Evolutionary conservation across 64 coral and sea anemone genomes (phyloP), one percentile per base, ranked within the genome.

Genomic region (Catalaphyllia jardinei): DNA sequence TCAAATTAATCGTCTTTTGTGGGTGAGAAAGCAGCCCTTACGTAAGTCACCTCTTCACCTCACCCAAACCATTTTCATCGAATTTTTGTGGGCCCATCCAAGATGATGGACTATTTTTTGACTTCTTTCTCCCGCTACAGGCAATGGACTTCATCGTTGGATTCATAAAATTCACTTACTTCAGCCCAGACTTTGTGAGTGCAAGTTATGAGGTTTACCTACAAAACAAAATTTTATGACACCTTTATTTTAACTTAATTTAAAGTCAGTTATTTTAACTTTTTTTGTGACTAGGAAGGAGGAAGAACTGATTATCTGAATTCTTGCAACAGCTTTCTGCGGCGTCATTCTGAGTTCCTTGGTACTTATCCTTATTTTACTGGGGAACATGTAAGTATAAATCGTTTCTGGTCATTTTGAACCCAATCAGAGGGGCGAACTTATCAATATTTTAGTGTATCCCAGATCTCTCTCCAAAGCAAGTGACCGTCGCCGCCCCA

Each of bases 131-230:
- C 38, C 14, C 27, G 31, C 77, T 19, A 24, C 12, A 92, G 91
- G 83, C 86, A 71, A 28, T 71, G 38, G 92, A 93, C 65, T 62
- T 93, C 33, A 83, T 88, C 7, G 24, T 4, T 24, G 86, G 92
- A 64, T 93, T 93, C 24, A 65, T 89, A 28, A 93, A 93, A 29
- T 87, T 75, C 15, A 82, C 79, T 2, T 93, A 93, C 78, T 89
- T 89, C 63, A 62, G 77, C 10, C 52, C 83, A 27, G 73, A 93
- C 28, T 83, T 89, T 52, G 92, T 93, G 63, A 93, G 92, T 83
- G 60, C 54, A 62, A 33, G 33, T 77, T 49, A 52, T 29, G 14
- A 4, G 20, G 3, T 50, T 10, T n/a, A 49, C 6, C 9, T 12
- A 10, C 25, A n/a, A 69, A 11, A 10, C 9, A 27, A 28, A 1